Evolutionary conservation across 2,888 invertebrate species (phyloP).

Genomic region (Drosophila dives): DNA sequence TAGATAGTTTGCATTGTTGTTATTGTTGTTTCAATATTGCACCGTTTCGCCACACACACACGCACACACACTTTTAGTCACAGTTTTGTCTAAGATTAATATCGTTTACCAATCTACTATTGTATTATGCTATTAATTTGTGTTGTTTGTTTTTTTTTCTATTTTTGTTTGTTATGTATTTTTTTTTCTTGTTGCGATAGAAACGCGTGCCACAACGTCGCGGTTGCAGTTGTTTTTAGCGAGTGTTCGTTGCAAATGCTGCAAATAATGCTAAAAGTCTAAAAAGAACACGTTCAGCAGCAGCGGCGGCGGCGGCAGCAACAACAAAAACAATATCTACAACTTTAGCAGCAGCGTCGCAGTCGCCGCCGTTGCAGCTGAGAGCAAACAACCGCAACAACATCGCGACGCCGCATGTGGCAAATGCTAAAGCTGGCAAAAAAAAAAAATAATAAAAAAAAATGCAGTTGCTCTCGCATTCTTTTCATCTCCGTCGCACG

Average conservation of each 20-base stretch:
- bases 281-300: slow-evolving; percentile 80
- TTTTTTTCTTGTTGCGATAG: slow-evolving; percentile 68
- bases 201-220: slow-evolving; percentile 84
- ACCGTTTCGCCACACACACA: slow-evolving; percentile 25
- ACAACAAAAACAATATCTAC: slow-evolving; percentile 52
- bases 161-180: slow-evolving; percentile 21
- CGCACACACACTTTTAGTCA: slow-evolving; percentile 13
- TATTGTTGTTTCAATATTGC: slow-evolving; percentile 33
- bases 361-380: slow-evolving; percentile 51
- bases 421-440: slow-evolving; percentile 68
- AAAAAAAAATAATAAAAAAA: background rate
- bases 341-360: slow-evolving; percentile 45
- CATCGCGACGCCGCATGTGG: slow-evolving; percentile 70
- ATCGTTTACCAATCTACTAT: slow-evolving; percentile 20
- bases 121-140: slow-evolving; percentile 9
- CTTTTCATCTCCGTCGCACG: slow-evolving; percentile 19
- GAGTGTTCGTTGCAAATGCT: slow-evolving; percentile 84
- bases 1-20: background rate
- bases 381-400: slow-evolving; percentile 49
- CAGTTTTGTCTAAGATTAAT: slow-evolving; percentile 28
- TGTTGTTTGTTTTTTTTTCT: slow-evolving; percentile 20
- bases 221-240: slow-evolving; percentile 84
- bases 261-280: slow-evolving; percentile 84
- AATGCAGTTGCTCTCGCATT: slow-evolving; percentile 37
- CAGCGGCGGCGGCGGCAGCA: slow-evolving; percentile 57